These are phyloP conservation scores for Shargacucullia verbasci DNA, from an alignment of 2,888 invertebrate species.

Conservation along the genomic window DNA sequence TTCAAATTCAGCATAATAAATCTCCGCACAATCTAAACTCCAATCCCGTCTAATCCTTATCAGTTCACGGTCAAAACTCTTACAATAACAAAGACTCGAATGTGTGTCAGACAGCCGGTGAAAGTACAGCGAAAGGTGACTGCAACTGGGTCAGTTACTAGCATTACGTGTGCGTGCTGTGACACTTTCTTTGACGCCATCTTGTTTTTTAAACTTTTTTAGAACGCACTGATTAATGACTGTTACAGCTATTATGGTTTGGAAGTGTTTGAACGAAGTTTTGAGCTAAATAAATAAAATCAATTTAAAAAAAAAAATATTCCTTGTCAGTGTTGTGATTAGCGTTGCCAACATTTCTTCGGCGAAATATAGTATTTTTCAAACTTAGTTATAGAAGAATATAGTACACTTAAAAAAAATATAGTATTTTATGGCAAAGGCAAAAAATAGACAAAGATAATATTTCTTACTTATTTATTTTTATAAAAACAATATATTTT, in stretches of 20 bases:
- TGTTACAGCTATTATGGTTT: constrained; percentile 48
- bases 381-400: no score
- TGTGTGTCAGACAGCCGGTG: constrained; percentile 77
- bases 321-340: no score
- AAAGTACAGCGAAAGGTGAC: constrained; percentile 86
- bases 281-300: neutral
- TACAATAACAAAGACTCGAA: constrained; percentile 57
- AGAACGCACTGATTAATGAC: constrained; percentile 42
- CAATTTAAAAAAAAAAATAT: no score
- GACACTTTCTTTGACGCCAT: constrained; percentile 81
- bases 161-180: constrained; percentile 79
- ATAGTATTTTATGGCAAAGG: no score
- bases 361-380: no score
- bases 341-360: no score
- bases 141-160: constrained; percentile 80
- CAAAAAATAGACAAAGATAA: no score
- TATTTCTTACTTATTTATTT: no score
- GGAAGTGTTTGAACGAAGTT: constrained; percentile 2
- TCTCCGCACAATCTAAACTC: constrained; percentile 23
- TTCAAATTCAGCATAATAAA: constrained; percentile 33
- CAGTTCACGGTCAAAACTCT: constrained; percentile 59
- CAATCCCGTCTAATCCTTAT: constrained; percentile 47
- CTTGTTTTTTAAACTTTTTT: constrained; percentile 51
- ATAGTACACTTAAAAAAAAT: no score
- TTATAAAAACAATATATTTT: no score